Percentiles rank a stretch among this genome's conserved stretches.
Evolutionary conservation across 2,888 invertebrate species (phyloP).

Genomic region (Pristionchus exspectatus): DNA sequence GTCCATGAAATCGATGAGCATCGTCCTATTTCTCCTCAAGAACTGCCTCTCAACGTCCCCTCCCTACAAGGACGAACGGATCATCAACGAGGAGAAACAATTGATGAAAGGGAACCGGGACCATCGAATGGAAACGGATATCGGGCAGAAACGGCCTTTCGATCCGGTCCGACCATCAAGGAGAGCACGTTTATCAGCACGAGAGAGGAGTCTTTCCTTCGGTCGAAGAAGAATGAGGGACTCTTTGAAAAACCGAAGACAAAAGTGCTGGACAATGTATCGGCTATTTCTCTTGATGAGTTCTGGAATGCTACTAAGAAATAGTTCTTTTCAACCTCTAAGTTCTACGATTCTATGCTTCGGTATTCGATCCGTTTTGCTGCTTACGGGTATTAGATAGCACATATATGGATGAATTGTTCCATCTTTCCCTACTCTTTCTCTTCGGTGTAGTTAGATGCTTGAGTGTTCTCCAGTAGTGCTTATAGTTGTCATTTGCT

Average conservation of each 20-base stretch:
- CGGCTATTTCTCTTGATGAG: conserved; percentile 75
- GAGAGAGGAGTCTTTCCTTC: conserved; percentile 62
- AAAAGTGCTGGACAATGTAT: conserved; percentile 72
- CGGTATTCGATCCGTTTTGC: neutral
- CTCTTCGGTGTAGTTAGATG: conserved; percentile 43
- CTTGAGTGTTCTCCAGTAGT: conserved; percentile 45
- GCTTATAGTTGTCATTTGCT: conserved; percentile 41
- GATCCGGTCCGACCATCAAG: conserved; percentile 46
- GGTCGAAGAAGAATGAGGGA: conserved; percentile 61
- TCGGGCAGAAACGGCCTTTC: neutral
- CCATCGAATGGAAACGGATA: conserved; percentile 41
- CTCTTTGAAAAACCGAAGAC: conserved; percentile 71
- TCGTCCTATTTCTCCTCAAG: conserved; percentile 30
- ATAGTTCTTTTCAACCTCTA: neutral
- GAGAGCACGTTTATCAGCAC: conserved; percentile 56
- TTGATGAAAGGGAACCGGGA: conserved; percentile 38
- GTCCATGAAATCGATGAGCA: neutral
- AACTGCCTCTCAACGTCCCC: neutral
- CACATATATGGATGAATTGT: conserved; percentile 46
- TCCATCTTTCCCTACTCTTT: neutral
- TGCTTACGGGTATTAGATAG: conserved; percentile 18
- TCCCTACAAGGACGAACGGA: neutral
- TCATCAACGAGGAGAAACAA: conserved; percentile 34
- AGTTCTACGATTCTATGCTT: neutral
- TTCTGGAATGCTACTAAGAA: conserved; percentile 71